These are phyloP conservation scores for Chelidonichthys spinosus DNA, from an alignment of 2,797 vertebrate genomes.

Conservation along the genomic window DNA sequence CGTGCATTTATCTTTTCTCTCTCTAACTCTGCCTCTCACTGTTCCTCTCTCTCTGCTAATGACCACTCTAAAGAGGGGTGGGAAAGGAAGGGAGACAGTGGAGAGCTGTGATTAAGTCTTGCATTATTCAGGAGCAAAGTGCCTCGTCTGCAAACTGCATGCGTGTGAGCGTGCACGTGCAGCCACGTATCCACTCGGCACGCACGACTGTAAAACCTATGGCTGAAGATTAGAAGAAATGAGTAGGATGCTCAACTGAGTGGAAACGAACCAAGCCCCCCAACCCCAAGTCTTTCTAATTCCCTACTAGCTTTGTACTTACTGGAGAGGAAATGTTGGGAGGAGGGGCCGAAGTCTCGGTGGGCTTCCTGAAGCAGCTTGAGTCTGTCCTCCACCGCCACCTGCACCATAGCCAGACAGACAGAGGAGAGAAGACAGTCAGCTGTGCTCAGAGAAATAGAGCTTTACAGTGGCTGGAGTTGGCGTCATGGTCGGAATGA, in stretches of 20 bases:
- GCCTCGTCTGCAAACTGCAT: conserved; percentile 52
- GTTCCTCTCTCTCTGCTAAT: conserved; percentile 58
- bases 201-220: conserved; percentile 9
- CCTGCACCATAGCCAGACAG: conserved; percentile 75
- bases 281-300: conserved; percentile 9
- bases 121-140: conserved; percentile 70
- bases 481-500: conserved; percentile 40
- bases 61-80: conserved; percentile 56
- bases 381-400: conserved; percentile 93
- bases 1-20: conserved; percentile 54
- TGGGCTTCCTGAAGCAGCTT: conserved; percentile 95
- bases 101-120: conserved; percentile 69
- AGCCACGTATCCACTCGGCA: not conserved
- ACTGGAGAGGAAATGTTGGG: conserved; percentile 98
- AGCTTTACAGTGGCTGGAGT: conserved; percentile 38
- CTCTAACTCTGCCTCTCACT: conserved; percentile 28
- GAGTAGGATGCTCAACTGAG: conserved; percentile 17
- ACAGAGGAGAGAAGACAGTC: conserved; percentile 22
- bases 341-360: conserved; percentile 94
- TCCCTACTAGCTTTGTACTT: conserved; percentile 75
- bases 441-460: conserved; percentile 28
- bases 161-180: conserved; percentile 7
- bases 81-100: conserved; percentile 39
- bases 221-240: conserved; percentile 21
- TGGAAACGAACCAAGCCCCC: conserved; percentile 22